Percentiles rank a stretch among this genome's conserved stretches.
These are phyloP conservation scores for Rhinogobio ventralis DNA, from an alignment of 2,797 vertebrate species.

Conservation along the genomic window DNA sequence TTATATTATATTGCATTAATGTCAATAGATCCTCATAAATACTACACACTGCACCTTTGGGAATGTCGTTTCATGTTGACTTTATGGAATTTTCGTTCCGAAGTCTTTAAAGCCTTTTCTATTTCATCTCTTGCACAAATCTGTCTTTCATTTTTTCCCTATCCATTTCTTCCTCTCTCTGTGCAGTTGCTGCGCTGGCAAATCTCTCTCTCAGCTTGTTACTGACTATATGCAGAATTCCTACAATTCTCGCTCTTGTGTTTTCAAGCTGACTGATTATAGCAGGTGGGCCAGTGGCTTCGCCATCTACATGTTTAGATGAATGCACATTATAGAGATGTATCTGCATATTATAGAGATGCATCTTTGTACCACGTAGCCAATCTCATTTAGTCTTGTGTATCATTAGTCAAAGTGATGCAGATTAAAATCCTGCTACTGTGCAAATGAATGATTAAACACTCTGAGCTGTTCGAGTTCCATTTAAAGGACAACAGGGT, in stretches of 20 bases:
- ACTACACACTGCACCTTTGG: no score
- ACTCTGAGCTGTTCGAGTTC: constrained; percentile 42
- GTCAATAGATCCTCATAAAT: no score
- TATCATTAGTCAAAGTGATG: constrained; percentile 50
- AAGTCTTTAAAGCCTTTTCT: neutral
- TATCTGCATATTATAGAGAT: constrained; percentile 44
- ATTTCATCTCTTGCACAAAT: neutral
- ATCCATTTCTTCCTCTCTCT: neutral
- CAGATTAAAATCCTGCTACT: constrained; percentile 57
- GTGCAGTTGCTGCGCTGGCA: constrained; percentile 1
- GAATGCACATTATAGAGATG: constrained; percentile 44
- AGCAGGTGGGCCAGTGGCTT: constrained; percentile 35
- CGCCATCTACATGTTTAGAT: constrained; percentile 8
- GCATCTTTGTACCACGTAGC: constrained; percentile 27
- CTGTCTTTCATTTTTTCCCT: neutral
- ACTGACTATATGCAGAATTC: constrained; percentile 20
- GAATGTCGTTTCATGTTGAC: neutral
- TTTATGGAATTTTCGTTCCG: neutral
- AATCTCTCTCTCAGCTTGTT: constrained; percentile 9
- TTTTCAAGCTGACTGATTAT: constrained; percentile 44
- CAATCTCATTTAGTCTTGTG: constrained; percentile 52
- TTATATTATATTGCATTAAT: no score
- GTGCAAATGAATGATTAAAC: constrained; percentile 56
- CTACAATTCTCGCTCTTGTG: constrained; percentile 9
- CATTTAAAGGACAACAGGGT: constrained; percentile 60